Evolutionary conservation across 2,113 vertebrate species (phyloP), one percentile per base, ranked within the genome.

Genomic region (Oenanthe melanoleuca): DNA sequence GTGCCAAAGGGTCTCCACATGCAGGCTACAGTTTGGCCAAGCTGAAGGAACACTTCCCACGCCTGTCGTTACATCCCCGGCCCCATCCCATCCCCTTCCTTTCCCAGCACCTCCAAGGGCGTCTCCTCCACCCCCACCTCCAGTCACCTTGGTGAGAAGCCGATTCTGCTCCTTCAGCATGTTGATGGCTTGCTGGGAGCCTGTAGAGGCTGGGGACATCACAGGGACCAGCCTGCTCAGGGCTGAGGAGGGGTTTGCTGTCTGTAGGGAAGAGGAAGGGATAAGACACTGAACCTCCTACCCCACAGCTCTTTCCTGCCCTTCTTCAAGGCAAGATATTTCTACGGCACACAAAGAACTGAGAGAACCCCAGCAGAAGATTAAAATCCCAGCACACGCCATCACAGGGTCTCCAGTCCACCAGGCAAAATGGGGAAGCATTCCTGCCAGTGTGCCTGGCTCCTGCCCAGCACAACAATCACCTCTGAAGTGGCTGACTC

Each of bases 161-260:
- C 98, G 97, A 93, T 99, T 99, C 97, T 99, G 99, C 59, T 99
- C 99, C 91, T 99, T 99, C 94, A 99, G 97, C 98, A 99, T 98
- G 80, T 97, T 97, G 90, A 99, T 98, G 95, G 98, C 98, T 93
- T 99, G 99, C 64, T 95, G 98, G 95, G 96, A 98, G 96, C 93
- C 97, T 94, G 80, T 95, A 15, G 95, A 77, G 33, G 82, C 77
- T 11, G 97, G 28, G 87, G 97, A 61, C 7, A 4, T 40, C 17
- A 21, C 1, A 16, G 91, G 77, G 5, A 94, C 85, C 59, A 72
- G 93, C 50, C 85, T 77, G 11, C 53, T 83, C 28, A 73, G 33
- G 11, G 63, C 83, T 2, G 94, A 64, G 9, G 96, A 86, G 15
- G 95, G 49, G 33, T 97, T 97, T 47, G 93, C 95, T 24, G 97